Evolutionary conservation across 2,888 invertebrate species (phyloP).

Genomic region (Parnassius mnemosyne): DNA sequence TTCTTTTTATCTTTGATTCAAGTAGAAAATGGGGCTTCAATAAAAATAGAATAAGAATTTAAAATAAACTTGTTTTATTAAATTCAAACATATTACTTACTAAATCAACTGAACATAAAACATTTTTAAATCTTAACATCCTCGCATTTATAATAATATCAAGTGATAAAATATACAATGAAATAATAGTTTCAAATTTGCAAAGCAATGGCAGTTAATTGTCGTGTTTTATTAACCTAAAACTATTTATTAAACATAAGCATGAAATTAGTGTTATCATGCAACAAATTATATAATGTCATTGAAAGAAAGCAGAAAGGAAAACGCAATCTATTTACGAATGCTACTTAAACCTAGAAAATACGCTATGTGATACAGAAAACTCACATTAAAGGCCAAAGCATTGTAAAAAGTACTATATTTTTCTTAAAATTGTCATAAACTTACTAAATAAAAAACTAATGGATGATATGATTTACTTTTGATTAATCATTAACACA

Average conservation of each 20-base stretch:
- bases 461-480: no score
- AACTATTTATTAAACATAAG: neutral
- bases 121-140: slow-evolving; percentile 10
- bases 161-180: slow-evolving; percentile 12
- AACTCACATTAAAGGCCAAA: no score
- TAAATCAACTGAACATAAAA: slow-evolving; percentile 19
- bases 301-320: no score
- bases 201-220: slow-evolving; percentile 24
- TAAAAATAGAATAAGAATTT: slow-evolving; percentile 6
- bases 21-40: neutral
- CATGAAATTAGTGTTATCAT: no score
- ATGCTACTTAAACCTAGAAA: no score
- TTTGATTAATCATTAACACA: no score
- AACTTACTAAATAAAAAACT: no score
- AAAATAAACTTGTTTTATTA: slow-evolving; percentile 19
- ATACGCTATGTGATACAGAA: no score
- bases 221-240: slow-evolving; percentile 9
- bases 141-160: neutral
- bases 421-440: no score
- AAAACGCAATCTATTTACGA: no score
- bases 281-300: no score
- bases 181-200: slow-evolving; percentile 9
- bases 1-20: slow-evolving; percentile 2
- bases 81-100: slow-evolving; percentile 21
- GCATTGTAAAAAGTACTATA: no score